A percentile compares a stretch with the other conserved stretches of the same genome.
These are phyloP conservation scores for Eudemis profundana DNA, from an alignment of 2,888 invertebrate species.

Conservation along the genomic window DNA sequence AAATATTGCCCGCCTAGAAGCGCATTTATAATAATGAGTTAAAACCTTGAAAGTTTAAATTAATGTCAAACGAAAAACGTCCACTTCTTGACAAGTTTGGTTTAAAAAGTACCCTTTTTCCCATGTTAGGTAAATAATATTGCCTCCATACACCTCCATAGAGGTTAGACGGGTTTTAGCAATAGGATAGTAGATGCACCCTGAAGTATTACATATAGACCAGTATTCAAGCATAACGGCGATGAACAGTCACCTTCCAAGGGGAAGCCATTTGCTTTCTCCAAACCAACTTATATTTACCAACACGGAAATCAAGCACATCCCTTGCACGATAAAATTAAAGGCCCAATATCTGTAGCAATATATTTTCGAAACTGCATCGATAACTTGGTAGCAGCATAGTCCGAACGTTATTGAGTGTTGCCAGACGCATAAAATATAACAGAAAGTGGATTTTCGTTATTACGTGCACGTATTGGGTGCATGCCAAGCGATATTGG, in stretches of 20 bases:
- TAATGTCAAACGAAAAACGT: too few relatives aligned
- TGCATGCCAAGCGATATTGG: constrained; percentile 61
- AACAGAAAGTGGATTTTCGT: constrained; percentile 72
- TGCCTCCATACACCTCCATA: too few relatives aligned
- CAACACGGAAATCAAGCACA: background rate
- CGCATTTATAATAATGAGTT: too few relatives aligned
- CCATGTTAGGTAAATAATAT: too few relatives aligned
- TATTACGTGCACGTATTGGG: constrained; percentile 65
- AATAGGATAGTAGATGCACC: background rate
- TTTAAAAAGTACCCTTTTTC: too few relatives aligned
- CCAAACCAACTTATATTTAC: constrained; percentile 18
- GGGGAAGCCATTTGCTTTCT: constrained; percentile 52
- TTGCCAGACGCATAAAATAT: constrained; percentile 69
- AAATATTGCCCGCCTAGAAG: too few relatives aligned
- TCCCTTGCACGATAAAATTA: background rate
- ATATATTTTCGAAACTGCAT: constrained; percentile 28
- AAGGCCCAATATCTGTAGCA: background rate
- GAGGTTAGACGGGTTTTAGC: too few relatives aligned
- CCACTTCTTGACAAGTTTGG: too few relatives aligned
- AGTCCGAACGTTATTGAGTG: constrained; percentile 62
- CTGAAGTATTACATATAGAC: too few relatives aligned
- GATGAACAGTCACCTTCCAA: constrained; percentile 53
- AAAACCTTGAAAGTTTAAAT: too few relatives aligned
- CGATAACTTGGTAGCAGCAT: constrained; percentile 38
- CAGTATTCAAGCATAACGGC: constrained; percentile 51